phyloP scores from a whole-genome alignment of 2,888 invertebrate genomes.

The Heliconius cydno region DNA sequence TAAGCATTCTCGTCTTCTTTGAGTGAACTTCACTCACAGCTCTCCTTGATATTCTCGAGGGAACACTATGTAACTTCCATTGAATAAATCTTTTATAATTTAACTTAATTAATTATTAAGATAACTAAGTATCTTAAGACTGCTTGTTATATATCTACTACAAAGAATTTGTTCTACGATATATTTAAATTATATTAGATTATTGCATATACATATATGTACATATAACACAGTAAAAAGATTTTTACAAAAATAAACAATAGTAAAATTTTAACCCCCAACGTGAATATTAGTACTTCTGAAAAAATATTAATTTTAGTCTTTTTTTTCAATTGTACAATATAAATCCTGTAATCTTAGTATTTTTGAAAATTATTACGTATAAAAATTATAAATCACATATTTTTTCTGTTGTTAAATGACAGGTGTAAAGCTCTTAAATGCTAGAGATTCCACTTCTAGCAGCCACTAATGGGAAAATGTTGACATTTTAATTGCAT shows the following conservation, averaged over 20 bases:
- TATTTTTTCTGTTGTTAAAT: background rate
- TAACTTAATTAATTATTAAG: no score
- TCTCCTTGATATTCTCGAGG: slow-evolving; percentile 39
- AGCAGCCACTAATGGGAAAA: background rate
- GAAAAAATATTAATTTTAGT: background rate
- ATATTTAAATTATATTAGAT: background rate
- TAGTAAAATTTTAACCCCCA: no score
- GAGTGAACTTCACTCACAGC: slow-evolving; percentile 44
- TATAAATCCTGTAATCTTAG: no score
- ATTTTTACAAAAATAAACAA: no score
- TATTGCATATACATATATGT: no score
- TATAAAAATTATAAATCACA: background rate
- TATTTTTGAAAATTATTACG: background rate
- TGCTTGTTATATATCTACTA: background rate
- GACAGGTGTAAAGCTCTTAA: slow-evolving; percentile 5
- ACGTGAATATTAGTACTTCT: no score
- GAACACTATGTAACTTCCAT: slow-evolving; percentile 21
- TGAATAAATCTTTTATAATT: slow-evolving; percentile 5
- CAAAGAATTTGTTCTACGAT: no score
- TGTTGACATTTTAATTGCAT: slow-evolving; percentile 8
- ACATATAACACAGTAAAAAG: no score
- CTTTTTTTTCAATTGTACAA: no score
- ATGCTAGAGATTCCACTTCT: background rate
- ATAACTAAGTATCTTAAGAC: no score
- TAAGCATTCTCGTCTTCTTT: slow-evolving; percentile 43